Evolutionary conservation across 2,888 invertebrate genomes (phyloP).

Genomic region (Lasioglossum oenotherae): DNA sequence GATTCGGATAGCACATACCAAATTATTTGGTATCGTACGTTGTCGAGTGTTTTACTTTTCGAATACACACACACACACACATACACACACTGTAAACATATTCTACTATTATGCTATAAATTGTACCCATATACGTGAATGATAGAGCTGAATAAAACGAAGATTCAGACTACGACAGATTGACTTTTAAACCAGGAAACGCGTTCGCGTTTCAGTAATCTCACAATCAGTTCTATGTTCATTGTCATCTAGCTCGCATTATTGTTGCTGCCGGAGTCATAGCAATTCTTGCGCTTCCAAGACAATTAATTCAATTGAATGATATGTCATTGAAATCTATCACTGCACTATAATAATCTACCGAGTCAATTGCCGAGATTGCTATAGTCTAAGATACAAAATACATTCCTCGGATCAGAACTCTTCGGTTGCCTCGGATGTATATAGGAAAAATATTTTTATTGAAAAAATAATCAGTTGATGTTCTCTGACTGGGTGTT

Average conservation of each 20-base stretch:
- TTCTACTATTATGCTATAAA: constrained; percentile 32
- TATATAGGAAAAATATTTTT: constrained; percentile 26
- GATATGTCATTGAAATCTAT: constrained; percentile 53
- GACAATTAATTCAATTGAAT: constrained; percentile 29
- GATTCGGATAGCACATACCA: constrained; percentile 6
- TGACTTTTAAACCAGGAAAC: neutral
- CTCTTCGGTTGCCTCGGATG: neutral
- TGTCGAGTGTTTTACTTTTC: constrained; percentile 14
- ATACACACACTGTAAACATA: constrained; percentile 20
- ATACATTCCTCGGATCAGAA: constrained; percentile 5
- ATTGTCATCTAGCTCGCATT: constrained; percentile 24
- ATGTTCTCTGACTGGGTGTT: neutral
- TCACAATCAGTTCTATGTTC: neutral
- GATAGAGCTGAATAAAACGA: constrained; percentile 7
- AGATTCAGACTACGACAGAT: neutral
- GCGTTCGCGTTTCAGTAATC: neutral
- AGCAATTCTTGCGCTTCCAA: neutral
- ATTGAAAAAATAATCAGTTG: constrained; percentile 31
- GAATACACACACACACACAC: constrained; percentile 1
- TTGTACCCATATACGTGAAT: constrained; percentile 8
- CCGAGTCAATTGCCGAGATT: constrained; percentile 16
- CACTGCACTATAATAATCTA: constrained; percentile 18
- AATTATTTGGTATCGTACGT: constrained; percentile 23
- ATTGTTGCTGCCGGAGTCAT: neutral
- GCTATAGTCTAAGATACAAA: constrained; percentile 24